Conservation (phyloP, 1,140 invertebrate genomes). For the Meloidogyne floridensis region DNA sequence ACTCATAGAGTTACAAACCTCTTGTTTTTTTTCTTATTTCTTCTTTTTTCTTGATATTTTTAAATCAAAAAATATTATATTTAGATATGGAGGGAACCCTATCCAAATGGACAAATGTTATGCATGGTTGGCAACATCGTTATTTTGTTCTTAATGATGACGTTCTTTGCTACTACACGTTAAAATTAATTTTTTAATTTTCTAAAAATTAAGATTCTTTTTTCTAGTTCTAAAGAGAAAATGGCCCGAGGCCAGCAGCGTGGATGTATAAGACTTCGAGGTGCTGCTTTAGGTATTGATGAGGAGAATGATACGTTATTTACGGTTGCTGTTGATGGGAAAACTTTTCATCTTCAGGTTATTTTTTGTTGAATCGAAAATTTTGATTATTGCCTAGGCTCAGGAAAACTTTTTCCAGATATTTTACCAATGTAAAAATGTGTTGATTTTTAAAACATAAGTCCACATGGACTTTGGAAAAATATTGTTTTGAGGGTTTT, state of each 20-base stretch:
- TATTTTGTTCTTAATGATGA: slow-evolving; percentile 90
- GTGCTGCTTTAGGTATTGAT: slow-evolving; percentile 95
- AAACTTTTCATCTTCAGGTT: slow-evolving; percentile 97
- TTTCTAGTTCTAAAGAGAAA: slow-evolving; percentile 78
- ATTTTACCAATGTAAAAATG: no score
- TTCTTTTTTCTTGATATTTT: no score
- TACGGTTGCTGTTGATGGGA: slow-evolving; percentile 96
- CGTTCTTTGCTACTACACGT: slow-evolving; percentile 69
- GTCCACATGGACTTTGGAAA: no score
- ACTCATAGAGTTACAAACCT: no score
- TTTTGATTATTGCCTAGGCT: no score
- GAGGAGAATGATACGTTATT: slow-evolving; percentile 98
- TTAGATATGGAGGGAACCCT: slow-evolving; percentile 88
- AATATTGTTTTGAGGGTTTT: no score
- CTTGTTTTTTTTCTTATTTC: no score
- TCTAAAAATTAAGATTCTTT: neutral
- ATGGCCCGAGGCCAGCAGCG: slow-evolving; percentile 93
- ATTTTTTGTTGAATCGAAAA: slow-evolving; percentile 14
- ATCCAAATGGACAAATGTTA: slow-evolving; percentile 99
- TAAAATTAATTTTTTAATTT: slow-evolving; percentile 18
- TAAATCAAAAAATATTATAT: no score
- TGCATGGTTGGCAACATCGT: slow-evolving; percentile 99
- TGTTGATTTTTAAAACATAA: no score
- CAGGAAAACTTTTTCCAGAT: no score
- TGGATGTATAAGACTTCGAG: slow-evolving; percentile 81